Evolutionary conservation across 64 coral and sea anemone species (phyloP), one percentile per base, ranked within the genome.

Genomic region (Platygyra sinensis): DNA sequence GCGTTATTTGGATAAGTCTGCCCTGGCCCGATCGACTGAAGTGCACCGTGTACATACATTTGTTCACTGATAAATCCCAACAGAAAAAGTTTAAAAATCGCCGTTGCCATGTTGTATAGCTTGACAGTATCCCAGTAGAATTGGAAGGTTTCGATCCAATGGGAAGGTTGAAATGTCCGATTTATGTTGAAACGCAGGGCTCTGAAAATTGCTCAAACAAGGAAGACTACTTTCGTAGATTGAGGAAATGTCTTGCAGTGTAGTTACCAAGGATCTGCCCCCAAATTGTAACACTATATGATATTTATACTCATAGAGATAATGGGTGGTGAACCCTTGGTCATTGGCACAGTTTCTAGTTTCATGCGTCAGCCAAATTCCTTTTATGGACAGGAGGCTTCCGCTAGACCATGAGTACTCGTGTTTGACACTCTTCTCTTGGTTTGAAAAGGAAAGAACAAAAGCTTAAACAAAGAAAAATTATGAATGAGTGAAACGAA

Each of bases 1-100:
- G 88, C 82, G 46, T 95, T 36, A 1, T 36, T 65, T 19, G 97
- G 97, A 30, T 74, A 83, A 3, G 59, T 78, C 24, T 93, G 69
- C 0, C 79, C 91, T 3, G 10, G 11, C 0, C 1, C 20, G 24
- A 99, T 72, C 33, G 69, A 51, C 20, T 62, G 81, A 71, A 85
- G 36, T 22, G 13, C n/a, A 13, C 61, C 63, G 36, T 85, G 1
- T 0, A 71, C 62, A 50, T 42, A 52, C 72, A 46, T 46, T 46
- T 72, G 38, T 51, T 46, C 11, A 0, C 63, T 38, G 39, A 85
- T 64, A 1, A 51, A 46, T 51, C 31, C 20, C n/a, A 85, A 36
- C 31, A 85, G 63, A 22, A 85, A 11, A 27, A 85, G 33, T 85
- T 83, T 62, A 5, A 83, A 83, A 65, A 64, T 38, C 20, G 67